A percentile compares a stretch with the other conserved stretches of the same genome.
These are phyloP conservation scores for Percina caprodes DNA, from an alignment of 2,113 vertebrate species.

Conservation along the genomic window DNA sequence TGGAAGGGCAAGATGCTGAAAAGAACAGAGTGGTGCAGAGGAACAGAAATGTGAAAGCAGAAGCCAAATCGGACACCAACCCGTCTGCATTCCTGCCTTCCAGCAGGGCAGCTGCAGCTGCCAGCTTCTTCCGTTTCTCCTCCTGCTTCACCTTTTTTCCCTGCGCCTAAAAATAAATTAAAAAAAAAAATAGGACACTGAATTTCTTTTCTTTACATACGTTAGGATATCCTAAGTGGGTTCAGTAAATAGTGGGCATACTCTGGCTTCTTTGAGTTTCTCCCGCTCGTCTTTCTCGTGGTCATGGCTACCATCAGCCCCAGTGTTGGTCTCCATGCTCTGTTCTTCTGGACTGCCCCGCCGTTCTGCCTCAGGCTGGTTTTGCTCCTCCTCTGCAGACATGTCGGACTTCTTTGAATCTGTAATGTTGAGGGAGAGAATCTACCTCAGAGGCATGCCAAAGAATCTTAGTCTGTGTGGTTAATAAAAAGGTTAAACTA, in stretches of 20 bases:
- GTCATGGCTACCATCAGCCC: conserved; percentile 46
- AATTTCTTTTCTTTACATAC: neutral
- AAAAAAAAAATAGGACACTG: neutral
- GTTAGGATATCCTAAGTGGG: too few species aligned
- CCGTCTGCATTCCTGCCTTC: conserved; percentile 92
- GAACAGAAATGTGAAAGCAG: neutral
- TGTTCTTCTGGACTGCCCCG: conserved; percentile 59
- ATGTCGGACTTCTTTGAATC: conserved; percentile 57
- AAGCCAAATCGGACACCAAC: conserved; percentile 77
- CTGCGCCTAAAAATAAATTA: conserved; percentile 80
- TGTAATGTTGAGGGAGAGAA: conserved; percentile 15
- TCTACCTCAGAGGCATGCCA: neutral
- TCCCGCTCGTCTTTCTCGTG: conserved; percentile 80
- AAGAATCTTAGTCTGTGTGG: neutral
- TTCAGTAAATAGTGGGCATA: conserved; percentile 56
- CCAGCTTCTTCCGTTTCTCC: conserved; percentile 89
- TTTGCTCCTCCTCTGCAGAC: conserved; percentile 69
- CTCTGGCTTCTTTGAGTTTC: conserved; percentile 80
- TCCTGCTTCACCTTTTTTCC: conserved; percentile 90
- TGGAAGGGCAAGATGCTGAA: neutral
- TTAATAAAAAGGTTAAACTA: neutral
- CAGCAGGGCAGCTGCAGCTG: conserved; percentile 87
- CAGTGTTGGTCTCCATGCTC: conserved; percentile 69
- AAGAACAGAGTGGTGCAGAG: neutral
- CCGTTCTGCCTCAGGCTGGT: conserved; percentile 50